Evolutionary conservation across 2,797 vertebrate genomes (phyloP).

Genomic region (Hydrolagus colliei): DNA sequence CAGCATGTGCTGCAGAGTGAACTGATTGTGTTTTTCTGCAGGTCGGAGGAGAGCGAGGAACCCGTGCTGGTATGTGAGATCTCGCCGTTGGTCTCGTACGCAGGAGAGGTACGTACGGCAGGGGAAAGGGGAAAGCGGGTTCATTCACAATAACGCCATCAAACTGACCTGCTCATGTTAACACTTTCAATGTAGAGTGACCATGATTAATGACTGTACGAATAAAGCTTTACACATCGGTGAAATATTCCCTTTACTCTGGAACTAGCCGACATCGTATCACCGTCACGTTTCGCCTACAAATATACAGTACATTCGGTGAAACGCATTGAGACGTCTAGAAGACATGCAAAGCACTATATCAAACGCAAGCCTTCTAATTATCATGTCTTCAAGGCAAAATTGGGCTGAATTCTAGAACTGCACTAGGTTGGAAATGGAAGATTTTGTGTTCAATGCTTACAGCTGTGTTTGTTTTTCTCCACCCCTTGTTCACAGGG

Average conservation of each 20-base stretch:
- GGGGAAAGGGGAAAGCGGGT: background rate
- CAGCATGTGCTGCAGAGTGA: no score
- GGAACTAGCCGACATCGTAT: background rate
- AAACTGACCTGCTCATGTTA: no score
- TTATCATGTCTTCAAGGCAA: background rate
- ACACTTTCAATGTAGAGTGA: background rate
- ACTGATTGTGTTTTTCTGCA: slow-evolving; percentile 38
- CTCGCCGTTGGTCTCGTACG: slow-evolving; percentile 85
- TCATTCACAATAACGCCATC: background rate
- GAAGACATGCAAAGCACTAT: background rate
- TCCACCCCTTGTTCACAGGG: slow-evolving; percentile 55
- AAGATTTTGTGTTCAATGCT: no score
- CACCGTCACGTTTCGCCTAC: background rate
- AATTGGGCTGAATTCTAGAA: background rate
- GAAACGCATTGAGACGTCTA: no score
- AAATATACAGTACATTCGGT: background rate
- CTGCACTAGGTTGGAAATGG: background rate
- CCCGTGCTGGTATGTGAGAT: slow-evolving; percentile 73
- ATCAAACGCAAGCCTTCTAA: background rate
- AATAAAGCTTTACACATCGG: background rate
- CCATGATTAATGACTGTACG: background rate
- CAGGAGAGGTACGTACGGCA: slow-evolving; percentile 76
- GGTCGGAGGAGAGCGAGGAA: slow-evolving; percentile 46
- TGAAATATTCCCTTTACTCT: background rate
- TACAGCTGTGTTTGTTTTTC: accelerated